A percentile compares a stretch with the other conserved stretches of the same genome.
Evolutionary conservation across 2,113 vertebrate genomes (phyloP).

Genomic region (Syngnathus floridae): DNA sequence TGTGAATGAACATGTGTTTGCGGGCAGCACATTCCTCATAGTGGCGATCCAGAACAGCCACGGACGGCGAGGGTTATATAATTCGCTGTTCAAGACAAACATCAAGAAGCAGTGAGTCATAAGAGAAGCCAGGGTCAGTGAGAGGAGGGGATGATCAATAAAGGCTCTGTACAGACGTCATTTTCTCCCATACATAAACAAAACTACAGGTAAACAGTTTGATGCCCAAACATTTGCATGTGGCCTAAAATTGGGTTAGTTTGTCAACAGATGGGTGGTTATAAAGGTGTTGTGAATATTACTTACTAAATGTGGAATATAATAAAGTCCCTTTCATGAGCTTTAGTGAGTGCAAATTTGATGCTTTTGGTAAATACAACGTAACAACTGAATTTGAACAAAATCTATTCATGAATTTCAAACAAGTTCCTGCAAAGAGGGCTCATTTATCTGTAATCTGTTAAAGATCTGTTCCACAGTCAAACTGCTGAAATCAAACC

Average conservation of each 20-base stretch:
- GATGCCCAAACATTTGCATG: neutral
- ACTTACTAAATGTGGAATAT: neutral
- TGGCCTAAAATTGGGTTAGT: neutral
- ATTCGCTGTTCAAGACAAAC: slow-evolving; percentile 24
- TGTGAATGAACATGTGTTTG: slow-evolving; percentile 12
- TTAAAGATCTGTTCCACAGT: too few species aligned
- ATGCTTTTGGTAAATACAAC: neutral
- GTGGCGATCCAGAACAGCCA: slow-evolving; percentile 19
- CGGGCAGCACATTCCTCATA: slow-evolving; percentile 15
- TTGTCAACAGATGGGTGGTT: neutral
- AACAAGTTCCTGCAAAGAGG: too few species aligned
- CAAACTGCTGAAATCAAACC: too few species aligned
- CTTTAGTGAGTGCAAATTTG: neutral
- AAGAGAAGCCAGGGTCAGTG: slow-evolving; percentile 5
- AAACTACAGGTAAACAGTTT: neutral
- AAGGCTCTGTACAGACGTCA: neutral
- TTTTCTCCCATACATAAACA: neutral
- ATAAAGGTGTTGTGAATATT: neutral
- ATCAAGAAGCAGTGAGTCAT: slow-evolving; percentile 18
- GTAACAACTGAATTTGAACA: neutral
- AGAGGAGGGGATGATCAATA: neutral
- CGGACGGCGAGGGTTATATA: slow-evolving; percentile 43
- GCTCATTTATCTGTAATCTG: too few species aligned
- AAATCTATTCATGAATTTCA: neutral
- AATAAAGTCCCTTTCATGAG: neutral